Evolutionary conservation across 2,888 invertebrate species (phyloP), one percentile per base, ranked within the genome.

Genomic region (Saturnia japonica): DNA sequence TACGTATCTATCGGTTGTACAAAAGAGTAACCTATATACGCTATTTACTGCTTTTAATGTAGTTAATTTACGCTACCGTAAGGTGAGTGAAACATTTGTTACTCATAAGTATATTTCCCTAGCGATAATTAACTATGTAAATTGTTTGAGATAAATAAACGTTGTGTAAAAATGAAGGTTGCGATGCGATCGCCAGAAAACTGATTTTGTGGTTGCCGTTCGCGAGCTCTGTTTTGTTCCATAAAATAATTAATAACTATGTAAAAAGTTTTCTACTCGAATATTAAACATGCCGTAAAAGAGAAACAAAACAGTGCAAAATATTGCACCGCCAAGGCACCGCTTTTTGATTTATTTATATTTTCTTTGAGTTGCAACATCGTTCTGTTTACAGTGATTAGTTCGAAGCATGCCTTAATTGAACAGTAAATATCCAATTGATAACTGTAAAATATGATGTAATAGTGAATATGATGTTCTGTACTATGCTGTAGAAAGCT

Each of bases 271-370:
- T n/a, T n/a, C n/a, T n/a, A n/a, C n/a, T n/a, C n/a, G n/a, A n/a
- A n/a, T n/a, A n/a, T n/a, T 34, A 34, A 34, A 34, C 34, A 72
- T 70, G 64, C 64, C 40, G 68, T 70, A 19, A 64, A 16, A 43
- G 66, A 73, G 82, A 85, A 85, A 88, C 91, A 90, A 87, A 85
- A 85, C 88, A 87, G 85, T 88, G 88, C 82, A 77, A 77, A 76
- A 74, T 75, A 75, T 75, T 80, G 87, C 90, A 91, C 91, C 79
- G 93, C 91, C 91, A 82, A 81, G 83, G 90, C 91, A 92, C 91
- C 81, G 93, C 93, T 91, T 86, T 74, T 71, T 70, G 75, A 83
- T 85, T 84, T 73, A 75, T 83, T 88, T 89, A 67, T 75, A 79
- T 83, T 88, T 80, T 74, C 45, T 85, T 84, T 92, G 7, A 83